Evolutionary conservation across 2,888 invertebrate species (phyloP), one percentile per base, ranked within the genome.

Genomic region (Camptogramma bilineatum): DNA sequence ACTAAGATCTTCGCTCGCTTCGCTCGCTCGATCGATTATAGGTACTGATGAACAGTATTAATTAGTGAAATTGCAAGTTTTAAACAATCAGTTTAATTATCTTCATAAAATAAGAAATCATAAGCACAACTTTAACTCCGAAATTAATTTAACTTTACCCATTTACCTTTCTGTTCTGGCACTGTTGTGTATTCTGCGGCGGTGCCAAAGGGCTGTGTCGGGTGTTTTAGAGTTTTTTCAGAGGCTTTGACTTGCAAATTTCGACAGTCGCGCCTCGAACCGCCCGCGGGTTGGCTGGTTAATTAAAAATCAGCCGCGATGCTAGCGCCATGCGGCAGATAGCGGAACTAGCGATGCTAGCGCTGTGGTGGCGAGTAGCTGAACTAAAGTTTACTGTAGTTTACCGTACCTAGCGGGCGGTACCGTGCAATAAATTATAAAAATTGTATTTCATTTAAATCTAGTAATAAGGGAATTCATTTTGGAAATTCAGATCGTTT

Each of bases 171-270:
- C 64, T 84, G 81, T 87, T 71, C 81, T 53, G 53, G 3, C 2
- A 31, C 50, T 62, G 5, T 17, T 62, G 28, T 55, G 51, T 66
- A 66, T 44, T 62, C 62, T 69, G 66, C 54, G 68, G 69, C 75
- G 84, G 76, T 79, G 85, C 87, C 84, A 87, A 88, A 88, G 88
- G 88, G 88, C 89, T 88, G 83, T 87, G 88, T 89, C 86, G 87
- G 89, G 85, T 89, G 90, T 91, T 91, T 90, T 88, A 87, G 88
- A 86, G 87, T 90, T 91, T 92, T 91, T 91, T 91, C 89, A 88
- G 86, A 84, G 87, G 90, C 90, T 91, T 91, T 92, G 91, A 91
- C 85, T 91, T 92, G 91, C 90, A 92, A 92, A 92, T 92, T 87
- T 85, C 83, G 34, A 39, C 78, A 80, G 79, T 83, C 79, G 81